Evolutionary conservation across 1,140 invertebrate genomes (phyloP).

Genomic region (Caerostris extrusa): DNA sequence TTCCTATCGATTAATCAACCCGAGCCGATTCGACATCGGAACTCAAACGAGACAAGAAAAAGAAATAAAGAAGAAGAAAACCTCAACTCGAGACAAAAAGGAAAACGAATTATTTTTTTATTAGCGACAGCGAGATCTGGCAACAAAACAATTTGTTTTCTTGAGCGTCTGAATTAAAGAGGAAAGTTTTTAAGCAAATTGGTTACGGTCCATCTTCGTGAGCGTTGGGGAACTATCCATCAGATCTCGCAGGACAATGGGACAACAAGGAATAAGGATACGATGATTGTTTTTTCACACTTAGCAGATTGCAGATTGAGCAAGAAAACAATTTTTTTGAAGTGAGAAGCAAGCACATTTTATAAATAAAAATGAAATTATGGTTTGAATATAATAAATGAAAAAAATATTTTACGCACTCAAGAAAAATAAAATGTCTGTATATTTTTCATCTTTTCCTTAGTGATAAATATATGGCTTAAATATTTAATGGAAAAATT

Average conservation of each 20-base stretch:
- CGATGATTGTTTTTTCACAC: not conserved
- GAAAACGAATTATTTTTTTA: slow-evolving; percentile 75
- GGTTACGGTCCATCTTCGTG: slow-evolving; percentile 67
- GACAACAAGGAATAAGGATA: not conserved
- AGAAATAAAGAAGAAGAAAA: slow-evolving; percentile 1
- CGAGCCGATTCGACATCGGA: slow-evolving; percentile 50
- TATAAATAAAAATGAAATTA: too few relatives aligned
- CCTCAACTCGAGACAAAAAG: slow-evolving; percentile 27
- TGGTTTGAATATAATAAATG: too few relatives aligned
- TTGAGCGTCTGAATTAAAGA: not conserved
- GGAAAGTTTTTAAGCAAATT: slow-evolving; percentile 77
- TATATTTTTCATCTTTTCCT: too few relatives aligned
- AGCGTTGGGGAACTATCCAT: slow-evolving; percentile 32
- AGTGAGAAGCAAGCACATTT: too few relatives aligned
- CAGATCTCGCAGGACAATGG: slow-evolving; percentile 8
- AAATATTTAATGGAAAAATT: too few relatives aligned
- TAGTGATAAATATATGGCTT: too few relatives aligned
- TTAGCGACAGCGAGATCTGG: slow-evolving; percentile 69
- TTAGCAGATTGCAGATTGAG: not conserved
- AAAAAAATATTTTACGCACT: too few relatives aligned
- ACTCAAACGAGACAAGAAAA: slow-evolving; percentile 10
- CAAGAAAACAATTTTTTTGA: not conserved
- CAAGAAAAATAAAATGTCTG: too few relatives aligned
- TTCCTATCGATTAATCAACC: slow-evolving; percentile 75
- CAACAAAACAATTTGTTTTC: slow-evolving; percentile 77